Percentiles rank a stretch among this genome's conserved stretches.
phyloP scores from a whole-genome alignment of 2,797 vertebrate species.

The Pogonophryne albipinna region DNA sequence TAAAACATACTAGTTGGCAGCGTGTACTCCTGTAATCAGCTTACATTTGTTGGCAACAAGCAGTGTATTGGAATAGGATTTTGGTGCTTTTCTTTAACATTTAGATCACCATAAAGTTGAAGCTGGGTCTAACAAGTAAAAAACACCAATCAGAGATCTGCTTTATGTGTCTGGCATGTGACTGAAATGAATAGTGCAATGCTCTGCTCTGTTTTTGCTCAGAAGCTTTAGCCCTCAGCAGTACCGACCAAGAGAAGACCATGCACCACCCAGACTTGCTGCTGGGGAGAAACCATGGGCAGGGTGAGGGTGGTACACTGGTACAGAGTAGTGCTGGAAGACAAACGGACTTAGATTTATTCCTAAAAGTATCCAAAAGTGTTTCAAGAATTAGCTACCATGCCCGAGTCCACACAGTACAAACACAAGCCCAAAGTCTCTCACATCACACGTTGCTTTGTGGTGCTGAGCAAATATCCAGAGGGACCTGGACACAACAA shows the following conservation, averaged over 20 bases:
- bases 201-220: conserved; percentile 29
- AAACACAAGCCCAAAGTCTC: conserved; percentile 1
- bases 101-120: not conserved
- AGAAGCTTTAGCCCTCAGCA: conserved; percentile 12
- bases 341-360: conserved; percentile 30
- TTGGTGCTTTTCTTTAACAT: not conserved
- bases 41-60: not conserved
- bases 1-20: too few species aligned
- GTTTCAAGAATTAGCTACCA: conserved; percentile 36
- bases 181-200: conserved; percentile 8
- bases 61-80: too few species aligned
- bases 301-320: conserved; percentile 9
- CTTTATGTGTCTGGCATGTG: conserved; percentile 11
- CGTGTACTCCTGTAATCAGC: too few species aligned
- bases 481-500: conserved; percentile 4
- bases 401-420: conserved; percentile 10
- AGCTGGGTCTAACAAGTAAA: not conserved
- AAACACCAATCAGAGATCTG: not conserved
- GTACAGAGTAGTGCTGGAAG: conserved; percentile 7
- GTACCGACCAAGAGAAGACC: conserved; percentile 18
- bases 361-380: conserved; percentile 8
- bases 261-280: conserved; percentile 13
- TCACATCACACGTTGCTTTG: conserved; percentile 12
- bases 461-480: not conserved
- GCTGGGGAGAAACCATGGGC: conserved; percentile 8